Conservation (phyloP, 2,888 invertebrate genomes). For the Diabrotica balteata region DNA sequence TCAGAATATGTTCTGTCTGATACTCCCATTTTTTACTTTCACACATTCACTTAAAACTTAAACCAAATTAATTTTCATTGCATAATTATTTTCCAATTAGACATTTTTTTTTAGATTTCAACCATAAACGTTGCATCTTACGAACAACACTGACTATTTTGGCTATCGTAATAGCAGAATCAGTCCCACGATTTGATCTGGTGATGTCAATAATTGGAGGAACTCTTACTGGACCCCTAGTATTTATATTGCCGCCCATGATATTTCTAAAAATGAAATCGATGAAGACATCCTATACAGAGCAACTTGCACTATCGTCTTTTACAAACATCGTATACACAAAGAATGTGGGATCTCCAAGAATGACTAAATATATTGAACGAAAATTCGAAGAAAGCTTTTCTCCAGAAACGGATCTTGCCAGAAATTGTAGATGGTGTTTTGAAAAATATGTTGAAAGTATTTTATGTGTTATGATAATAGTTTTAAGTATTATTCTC, state of each 20-base stretch:
- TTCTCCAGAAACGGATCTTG: not conserved
- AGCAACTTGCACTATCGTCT: slow-evolving; percentile 42
- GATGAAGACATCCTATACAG: slow-evolving; percentile 58
- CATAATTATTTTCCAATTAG: no score
- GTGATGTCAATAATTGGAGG: slow-evolving; percentile 88
- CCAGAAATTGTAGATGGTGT: slow-evolving; percentile 12
- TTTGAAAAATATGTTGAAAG: slow-evolving; percentile 44
- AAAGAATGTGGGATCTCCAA: slow-evolving; percentile 19
- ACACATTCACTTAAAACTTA: no score
- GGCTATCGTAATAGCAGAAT: slow-evolving; percentile 80
- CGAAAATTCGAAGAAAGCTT: slow-evolving; percentile 7
- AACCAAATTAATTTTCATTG: no score
- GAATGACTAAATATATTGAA: slow-evolving; percentile 29
- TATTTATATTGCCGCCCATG: slow-evolving; percentile 84
- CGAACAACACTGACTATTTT: slow-evolving; percentile 74
- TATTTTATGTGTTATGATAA: slow-evolving; percentile 62
- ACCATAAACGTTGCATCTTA: slow-evolving; percentile 73
- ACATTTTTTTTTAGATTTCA: slow-evolving; percentile 70
- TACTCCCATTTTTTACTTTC: no score
- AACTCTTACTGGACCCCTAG: slow-evolving; percentile 80
- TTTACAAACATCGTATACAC: slow-evolving; percentile 40
- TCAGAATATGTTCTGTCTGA: no score
- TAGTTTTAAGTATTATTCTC: slow-evolving; percentile 69
- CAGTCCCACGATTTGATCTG: slow-evolving; percentile 84
- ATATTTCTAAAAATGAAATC: slow-evolving; percentile 76